Evolutionary conservation across 1,140 invertebrate species (phyloP), one percentile per base, ranked within the genome.

Genomic region (Penaeus indicus): DNA sequence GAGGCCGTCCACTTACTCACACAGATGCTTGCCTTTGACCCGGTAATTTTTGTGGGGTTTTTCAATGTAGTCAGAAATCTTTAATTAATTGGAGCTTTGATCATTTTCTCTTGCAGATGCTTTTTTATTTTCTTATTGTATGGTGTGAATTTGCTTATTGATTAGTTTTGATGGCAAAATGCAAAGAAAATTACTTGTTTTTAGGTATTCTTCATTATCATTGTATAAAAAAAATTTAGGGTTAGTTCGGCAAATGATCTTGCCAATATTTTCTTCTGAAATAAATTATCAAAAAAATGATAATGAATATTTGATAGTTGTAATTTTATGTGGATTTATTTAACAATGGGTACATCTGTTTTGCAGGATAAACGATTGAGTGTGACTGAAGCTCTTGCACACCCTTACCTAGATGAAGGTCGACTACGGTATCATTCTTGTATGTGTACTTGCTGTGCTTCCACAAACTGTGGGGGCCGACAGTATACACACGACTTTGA

Each of bases 21-120:
- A 92, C 97, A 98, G 94, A 99, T 99, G 98, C 95, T 99, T 69
- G 96, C 98, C 83, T 99, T 99, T 94, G 97, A 99, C 95, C 98
- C 98, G 78, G 97, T 98, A 94, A 96, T 95, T 95, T 72, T 8
- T 16, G 3, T 19, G 32, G n/a, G 38, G 38, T 42, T 42, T 1
- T 8, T 42, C 38, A 42, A 4, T 42, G 38, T 42, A 8, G 38
- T 42, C 7, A 42, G 38, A 8, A 8, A 42, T 42, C 38, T 42
- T 42, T 42, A 42, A 42, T 42, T 8, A 32, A 67, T 25, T 25
- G 25, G 11, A 67, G 21, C 16, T 16, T 13, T 32, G 32, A 72
- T 72, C 18, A 16, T 25, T 72, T 72, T 25, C 18, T 72, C 0
- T 72, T 72, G 1, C 11, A 54, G 54, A 54, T 16, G 10, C 10